These are phyloP conservation scores for Cerastis leucographa DNA, from an alignment of 2,888 invertebrate genomes.

Conservation along the genomic window DNA sequence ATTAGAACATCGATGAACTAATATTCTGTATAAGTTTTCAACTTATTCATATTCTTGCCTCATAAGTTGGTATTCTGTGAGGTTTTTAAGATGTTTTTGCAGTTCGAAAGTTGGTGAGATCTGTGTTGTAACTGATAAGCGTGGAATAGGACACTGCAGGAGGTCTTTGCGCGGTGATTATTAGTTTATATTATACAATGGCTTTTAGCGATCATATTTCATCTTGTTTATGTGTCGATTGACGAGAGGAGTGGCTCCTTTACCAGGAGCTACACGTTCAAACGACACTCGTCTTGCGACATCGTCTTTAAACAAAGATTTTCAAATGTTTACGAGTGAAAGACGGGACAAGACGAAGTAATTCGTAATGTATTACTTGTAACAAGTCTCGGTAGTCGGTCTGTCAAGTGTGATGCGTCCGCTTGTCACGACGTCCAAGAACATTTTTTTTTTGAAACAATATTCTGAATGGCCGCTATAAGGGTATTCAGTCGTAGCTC, in stretches of 20 bases:
- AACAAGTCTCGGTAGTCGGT: no score
- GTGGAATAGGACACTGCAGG: constrained; percentile 5
- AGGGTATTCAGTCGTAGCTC: no score
- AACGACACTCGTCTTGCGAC: no score
- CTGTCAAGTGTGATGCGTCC: no score
- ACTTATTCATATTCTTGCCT: constrained; percentile 9
- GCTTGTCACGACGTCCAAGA: no score
- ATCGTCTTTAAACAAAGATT: no score
- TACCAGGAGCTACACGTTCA: not conserved
- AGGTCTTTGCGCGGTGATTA: constrained; percentile 2
- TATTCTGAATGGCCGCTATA: no score
- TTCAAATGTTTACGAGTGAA: no score
- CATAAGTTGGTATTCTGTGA: constrained; percentile 25
- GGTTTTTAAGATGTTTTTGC: constrained; percentile 13
- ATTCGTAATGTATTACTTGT: no score
- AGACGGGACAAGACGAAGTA: no score
- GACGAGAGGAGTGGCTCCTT: not conserved
- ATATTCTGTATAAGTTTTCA: constrained; percentile 32
- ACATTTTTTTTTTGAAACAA: no score
- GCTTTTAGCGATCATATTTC: not conserved
- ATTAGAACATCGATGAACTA: constrained; percentile 41
- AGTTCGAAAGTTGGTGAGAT: constrained; percentile 9
- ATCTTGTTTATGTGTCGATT: not conserved
- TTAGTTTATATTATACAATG: not conserved
- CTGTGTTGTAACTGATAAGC: not conserved